Percentiles rank a stretch among this genome's conserved stretches.
These are phyloP conservation scores for Eira barbara DNA, from an alignment of 2,113 vertebrate species.

Conservation along the genomic window DNA sequence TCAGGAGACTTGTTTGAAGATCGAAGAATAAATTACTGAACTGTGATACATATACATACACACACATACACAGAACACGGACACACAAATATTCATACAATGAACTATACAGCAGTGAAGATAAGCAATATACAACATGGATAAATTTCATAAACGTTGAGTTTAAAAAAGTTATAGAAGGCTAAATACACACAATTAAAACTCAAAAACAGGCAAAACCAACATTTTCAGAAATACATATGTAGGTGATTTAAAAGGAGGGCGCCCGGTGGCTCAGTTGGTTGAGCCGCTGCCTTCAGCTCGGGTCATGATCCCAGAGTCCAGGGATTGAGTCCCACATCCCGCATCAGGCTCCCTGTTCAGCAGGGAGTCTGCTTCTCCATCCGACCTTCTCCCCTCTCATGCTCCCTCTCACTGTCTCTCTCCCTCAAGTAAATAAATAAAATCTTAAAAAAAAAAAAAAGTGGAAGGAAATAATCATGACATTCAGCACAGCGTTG, in stretches of 20 bases:
- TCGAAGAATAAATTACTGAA: neutral
- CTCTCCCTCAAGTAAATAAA: no score
- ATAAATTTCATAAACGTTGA: neutral
- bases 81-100: neutral
- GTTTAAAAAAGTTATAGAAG: neutral
- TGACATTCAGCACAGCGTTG: neutral
- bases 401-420: no score
- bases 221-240: neutral
- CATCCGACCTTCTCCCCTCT: no score
- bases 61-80: neutral
- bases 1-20: neutral
- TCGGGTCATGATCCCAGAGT: no score
- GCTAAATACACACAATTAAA: neutral
- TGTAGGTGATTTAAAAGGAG: neutral
- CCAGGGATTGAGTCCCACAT: no score
- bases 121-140: neutral
- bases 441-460: no score
- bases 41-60: neutral
- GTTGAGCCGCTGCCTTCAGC: no score
- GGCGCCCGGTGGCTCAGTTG: no score
- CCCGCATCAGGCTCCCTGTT: no score
- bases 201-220: neutral
- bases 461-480: neutral
- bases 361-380: no score
- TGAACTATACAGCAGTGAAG: neutral